Conservation (phyloP, 2,113 vertebrate genomes). For the Thamnophis sirtalis region DNA sequence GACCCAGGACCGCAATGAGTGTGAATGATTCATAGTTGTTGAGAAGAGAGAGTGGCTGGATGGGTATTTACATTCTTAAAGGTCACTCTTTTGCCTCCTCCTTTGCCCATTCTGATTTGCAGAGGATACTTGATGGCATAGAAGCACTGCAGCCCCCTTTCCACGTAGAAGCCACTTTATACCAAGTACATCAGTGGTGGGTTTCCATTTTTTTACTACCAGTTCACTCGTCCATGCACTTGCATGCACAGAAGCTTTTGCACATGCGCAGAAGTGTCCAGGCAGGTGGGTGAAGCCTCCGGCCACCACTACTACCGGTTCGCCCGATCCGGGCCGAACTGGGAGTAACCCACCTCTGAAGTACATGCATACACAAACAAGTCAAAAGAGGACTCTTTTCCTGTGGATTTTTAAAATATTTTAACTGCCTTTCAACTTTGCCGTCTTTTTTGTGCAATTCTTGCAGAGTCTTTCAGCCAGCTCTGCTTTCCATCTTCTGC, state of each 20-base stretch:
- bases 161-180: neutral
- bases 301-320: too few relatives aligned
- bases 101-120: neutral
- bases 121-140: neutral
- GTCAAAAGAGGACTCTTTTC: neutral
- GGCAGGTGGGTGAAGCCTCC: too few relatives aligned
- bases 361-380: neutral
- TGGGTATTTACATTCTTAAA: neutral
- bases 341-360: too few relatives aligned
- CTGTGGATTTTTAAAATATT: neutral
- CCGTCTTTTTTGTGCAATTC: neutral
- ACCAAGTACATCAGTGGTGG: neutral
- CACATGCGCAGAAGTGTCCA: too few relatives aligned
- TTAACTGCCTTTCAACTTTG: neutral
- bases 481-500: neutral
- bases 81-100: neutral
- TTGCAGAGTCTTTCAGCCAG: neutral
- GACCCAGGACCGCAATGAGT: neutral
- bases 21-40: neutral
- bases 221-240: too few relatives aligned
- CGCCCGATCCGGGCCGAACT: too few relatives aligned
- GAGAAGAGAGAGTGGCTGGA: neutral
- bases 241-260: too few relatives aligned
- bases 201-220: too few relatives aligned
- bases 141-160: neutral